These are phyloP conservation scores for Cyanoderma ruficeps DNA, from an alignment of 2,113 vertebrate genomes.

Conservation along the genomic window DNA sequence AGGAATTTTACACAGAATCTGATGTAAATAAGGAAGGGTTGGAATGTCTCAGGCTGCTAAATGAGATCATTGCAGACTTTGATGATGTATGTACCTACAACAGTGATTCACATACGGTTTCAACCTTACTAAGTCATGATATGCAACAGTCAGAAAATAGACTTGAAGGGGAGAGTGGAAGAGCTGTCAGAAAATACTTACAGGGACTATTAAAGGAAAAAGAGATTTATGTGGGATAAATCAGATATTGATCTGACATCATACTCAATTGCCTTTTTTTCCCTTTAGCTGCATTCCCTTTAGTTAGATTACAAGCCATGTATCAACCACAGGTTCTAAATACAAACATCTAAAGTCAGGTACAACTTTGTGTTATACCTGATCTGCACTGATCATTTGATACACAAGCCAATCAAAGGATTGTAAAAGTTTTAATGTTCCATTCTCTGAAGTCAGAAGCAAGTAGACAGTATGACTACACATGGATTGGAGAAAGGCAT, in stretches of 20 bases:
- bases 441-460: not conserved
- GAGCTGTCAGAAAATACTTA: not conserved
- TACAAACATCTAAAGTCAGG: not conserved
- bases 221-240: not conserved
- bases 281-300: not conserved
- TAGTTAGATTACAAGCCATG: not conserved
- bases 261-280: not conserved
- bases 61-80: slow-evolving; percentile 97
- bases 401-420: not conserved
- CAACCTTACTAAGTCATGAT: not conserved
- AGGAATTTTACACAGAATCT: slow-evolving; percentile 98
- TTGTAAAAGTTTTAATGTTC: not conserved
- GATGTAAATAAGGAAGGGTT: slow-evolving; percentile 98
- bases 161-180: not conserved
- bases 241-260: not conserved
- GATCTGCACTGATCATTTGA: not conserved
- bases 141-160: not conserved
- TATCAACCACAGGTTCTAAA: not conserved
- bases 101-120: not conserved
- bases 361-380: not conserved
- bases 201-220: not conserved
- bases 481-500: not conserved
- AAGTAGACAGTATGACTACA: not conserved
- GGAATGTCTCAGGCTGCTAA: slow-evolving; percentile 94
- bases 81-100: slow-evolving; percentile 85